phyloP scores from a whole-genome alignment of 1,140 invertebrate genomes.

The Carposina sasakii region DNA sequence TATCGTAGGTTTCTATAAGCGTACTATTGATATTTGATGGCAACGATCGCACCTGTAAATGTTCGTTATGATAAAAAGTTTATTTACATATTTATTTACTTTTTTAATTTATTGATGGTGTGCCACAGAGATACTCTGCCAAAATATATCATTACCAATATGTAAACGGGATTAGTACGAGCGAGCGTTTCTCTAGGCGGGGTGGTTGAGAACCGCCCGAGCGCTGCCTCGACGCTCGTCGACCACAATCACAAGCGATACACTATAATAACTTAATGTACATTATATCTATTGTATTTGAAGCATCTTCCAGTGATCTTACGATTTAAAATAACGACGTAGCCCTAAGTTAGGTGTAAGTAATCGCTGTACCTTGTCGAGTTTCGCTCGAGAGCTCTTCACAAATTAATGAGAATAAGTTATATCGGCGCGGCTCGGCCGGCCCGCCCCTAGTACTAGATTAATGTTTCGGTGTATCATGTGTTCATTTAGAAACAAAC shows the following conservation, averaged over 20 bases:
- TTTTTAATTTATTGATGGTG: conserved; percentile 71
- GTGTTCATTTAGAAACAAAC: conserved; percentile 64
- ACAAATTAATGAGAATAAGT: conserved; percentile 64
- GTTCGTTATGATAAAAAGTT: conserved; percentile 68
- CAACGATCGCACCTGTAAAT: conserved; percentile 68
- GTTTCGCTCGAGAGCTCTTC: conserved; percentile 53
- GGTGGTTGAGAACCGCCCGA: too few relatives aligned
- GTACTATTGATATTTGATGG: conserved; percentile 65
- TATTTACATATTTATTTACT: conserved; percentile 71
- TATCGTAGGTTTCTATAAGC: conserved; percentile 57
- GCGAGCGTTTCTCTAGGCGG: too few relatives aligned
- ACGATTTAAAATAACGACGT: conserved; percentile 57
- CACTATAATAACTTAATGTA: conserved; percentile 45
- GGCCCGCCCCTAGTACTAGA: conserved; percentile 57
- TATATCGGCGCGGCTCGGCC: conserved; percentile 42
- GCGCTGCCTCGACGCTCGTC: conserved; percentile 16
- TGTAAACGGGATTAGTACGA: conserved; percentile 41
- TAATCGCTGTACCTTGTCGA: conserved; percentile 64
- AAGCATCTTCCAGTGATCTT: conserved; percentile 69
- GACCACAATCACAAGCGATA: conserved; percentile 41
- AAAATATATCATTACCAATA: conserved; percentile 72
- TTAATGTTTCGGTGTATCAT: conserved; percentile 64
- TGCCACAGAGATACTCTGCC: conserved; percentile 73
- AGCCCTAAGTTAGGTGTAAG: conserved; percentile 63
- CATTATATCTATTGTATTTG: conserved; percentile 52